These are phyloP conservation scores for Pangasius djambal DNA, from an alignment of 2,797 vertebrate species.

Conservation along the genomic window DNA sequence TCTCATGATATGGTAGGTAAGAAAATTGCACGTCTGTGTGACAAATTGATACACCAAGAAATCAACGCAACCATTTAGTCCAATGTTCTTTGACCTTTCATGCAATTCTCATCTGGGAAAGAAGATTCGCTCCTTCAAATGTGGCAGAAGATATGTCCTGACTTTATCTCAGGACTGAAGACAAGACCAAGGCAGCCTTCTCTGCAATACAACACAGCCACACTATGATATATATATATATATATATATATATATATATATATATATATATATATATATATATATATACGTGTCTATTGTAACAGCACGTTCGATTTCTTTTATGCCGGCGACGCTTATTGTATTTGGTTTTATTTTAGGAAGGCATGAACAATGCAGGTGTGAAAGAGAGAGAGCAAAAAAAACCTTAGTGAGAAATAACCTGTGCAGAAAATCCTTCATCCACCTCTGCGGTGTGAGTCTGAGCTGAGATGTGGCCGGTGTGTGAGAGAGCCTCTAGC, in stretches of 20 bases:
- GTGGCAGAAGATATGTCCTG: background rate
- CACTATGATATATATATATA: background rate
- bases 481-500: slow-evolving; percentile 1
- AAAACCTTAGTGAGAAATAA: background rate
- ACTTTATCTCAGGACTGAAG: background rate
- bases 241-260: too few relatives aligned
- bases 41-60: too few relatives aligned
- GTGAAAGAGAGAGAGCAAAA: background rate
- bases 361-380: background rate
- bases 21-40: too few relatives aligned
- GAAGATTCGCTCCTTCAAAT: too few relatives aligned
- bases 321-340: background rate
- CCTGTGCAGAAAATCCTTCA: background rate
- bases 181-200: background rate
- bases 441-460: background rate
- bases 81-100: too few relatives aligned
- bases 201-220: background rate
- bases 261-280: too few relatives aligned
- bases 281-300: too few relatives aligned
- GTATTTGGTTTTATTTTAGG: background rate
- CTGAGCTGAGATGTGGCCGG: background rate
- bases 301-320: background rate
- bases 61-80: too few relatives aligned
- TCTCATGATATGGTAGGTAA: too few relatives aligned
- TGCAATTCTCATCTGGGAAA: too few relatives aligned